A percentile compares a stretch with the other conserved stretches of the same genome.
Evolutionary conservation across 1,140 invertebrate species (phyloP).

Genomic region (Drosophila ironensis): DNA sequence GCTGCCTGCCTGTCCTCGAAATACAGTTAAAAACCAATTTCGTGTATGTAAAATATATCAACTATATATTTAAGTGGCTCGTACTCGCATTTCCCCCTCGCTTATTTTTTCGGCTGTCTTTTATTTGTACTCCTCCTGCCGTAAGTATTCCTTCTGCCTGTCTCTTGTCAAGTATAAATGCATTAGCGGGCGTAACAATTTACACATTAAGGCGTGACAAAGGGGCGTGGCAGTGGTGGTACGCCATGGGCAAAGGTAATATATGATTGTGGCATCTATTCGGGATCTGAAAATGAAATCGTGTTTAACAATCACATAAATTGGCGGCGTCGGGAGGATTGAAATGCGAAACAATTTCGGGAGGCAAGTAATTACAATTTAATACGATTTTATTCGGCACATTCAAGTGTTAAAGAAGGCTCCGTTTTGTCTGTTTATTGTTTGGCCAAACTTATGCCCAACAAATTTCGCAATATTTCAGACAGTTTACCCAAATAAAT

Average conservation of each 20-base stretch:
- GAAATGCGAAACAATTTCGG: not conserved
- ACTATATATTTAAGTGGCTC: slow-evolving; percentile 77
- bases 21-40: slow-evolving; percentile 79
- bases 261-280: slow-evolving; percentile 30
- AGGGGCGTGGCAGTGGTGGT: slow-evolving; percentile 23
- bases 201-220: slow-evolving; percentile 54
- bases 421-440: no score
- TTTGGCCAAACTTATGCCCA: no score
- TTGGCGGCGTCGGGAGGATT: not conserved
- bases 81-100: slow-evolving; percentile 15
- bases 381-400: not conserved
- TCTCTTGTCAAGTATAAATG: slow-evolving; percentile 68
- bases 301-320: slow-evolving; percentile 28
- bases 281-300: slow-evolving; percentile 19
- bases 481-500: slow-evolving; percentile 28
- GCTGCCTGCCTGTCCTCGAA: slow-evolving; percentile 24
- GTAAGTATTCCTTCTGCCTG: slow-evolving; percentile 37
- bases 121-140: slow-evolving; percentile 14
- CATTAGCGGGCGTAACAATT: slow-evolving; percentile 53
- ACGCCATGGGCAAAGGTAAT: slow-evolving; percentile 52
- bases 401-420: no score
- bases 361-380: not conserved
- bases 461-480: slow-evolving; percentile 30
- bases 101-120: slow-evolving; percentile 18
- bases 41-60: slow-evolving; percentile 80